These are phyloP conservation scores for Apodemia zela DNA, from an alignment of 2,888 invertebrate genomes.

Conservation along the genomic window DNA sequence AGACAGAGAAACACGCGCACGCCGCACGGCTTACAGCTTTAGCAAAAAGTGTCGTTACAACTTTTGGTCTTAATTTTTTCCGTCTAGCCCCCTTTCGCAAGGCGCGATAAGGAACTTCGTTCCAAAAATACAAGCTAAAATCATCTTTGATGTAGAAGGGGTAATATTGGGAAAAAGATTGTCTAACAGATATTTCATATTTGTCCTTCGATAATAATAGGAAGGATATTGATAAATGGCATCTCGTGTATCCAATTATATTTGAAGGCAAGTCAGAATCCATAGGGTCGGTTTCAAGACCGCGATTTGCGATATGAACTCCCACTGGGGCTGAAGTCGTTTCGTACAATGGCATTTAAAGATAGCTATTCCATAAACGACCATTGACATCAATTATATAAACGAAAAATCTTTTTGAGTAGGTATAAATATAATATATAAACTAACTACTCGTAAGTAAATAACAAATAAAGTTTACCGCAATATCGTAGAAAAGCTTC, in stretches of 20 bases:
- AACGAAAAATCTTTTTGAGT: too few species aligned
- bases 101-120: too few species aligned
- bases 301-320: conserved; percentile 48
- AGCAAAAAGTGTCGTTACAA: too few species aligned
- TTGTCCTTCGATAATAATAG: conserved; percentile 29
- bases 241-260: conserved; percentile 61
- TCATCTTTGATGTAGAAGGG: background rate
- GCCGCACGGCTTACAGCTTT: too few species aligned
- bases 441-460: too few species aligned
- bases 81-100: too few species aligned
- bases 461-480: too few species aligned
- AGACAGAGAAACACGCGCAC: too few species aligned
- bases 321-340: conserved; percentile 34
- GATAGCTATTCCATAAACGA: background rate
- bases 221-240: conserved; percentile 48
- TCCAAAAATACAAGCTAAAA: too few species aligned
- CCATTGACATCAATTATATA: background rate
- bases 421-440: too few species aligned
- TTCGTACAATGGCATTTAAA: background rate
- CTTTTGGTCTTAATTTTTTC: too few species aligned
- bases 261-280: conserved; percentile 53
- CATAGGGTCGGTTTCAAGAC: conserved; percentile 41
- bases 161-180: background rate
- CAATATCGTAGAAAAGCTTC: too few species aligned
- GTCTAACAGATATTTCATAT: conserved; percentile 17